Conservation (phyloP, 1,140 invertebrate species). For the Diuraphis noxia region DNA sequence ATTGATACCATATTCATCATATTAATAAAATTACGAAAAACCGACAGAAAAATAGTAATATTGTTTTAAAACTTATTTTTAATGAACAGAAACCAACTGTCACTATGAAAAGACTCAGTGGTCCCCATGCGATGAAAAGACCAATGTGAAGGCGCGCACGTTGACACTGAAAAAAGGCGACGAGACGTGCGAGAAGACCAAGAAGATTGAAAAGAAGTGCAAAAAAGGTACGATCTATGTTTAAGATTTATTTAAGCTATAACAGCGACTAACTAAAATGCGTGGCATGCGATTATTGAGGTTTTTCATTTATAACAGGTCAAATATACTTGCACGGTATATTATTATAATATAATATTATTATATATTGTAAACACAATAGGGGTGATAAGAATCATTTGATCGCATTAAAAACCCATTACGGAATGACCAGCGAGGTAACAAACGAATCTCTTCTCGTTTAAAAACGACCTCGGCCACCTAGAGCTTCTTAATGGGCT, state of each 20-base stretch:
- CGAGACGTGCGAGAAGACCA: slow-evolving; percentile 75
- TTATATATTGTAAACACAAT: background rate
- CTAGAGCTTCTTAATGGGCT: background rate
- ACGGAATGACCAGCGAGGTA: background rate
- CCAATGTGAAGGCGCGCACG: slow-evolving; percentile 76
- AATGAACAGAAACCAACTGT: slow-evolving; percentile 64
- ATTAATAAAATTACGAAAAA: background rate
- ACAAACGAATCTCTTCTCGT: slow-evolving; percentile 32
- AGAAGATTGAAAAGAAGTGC: slow-evolving; percentile 87
- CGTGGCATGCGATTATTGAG: background rate
- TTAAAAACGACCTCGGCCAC: background rate
- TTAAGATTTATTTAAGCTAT: background rate
- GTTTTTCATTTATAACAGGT: background rate
- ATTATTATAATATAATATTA: background rate
- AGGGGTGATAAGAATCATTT: background rate
- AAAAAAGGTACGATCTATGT: slow-evolving; percentile 77
- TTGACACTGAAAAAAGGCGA: slow-evolving; percentile 79
- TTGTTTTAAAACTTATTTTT: slow-evolving; percentile 2
- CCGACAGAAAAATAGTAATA: background rate
- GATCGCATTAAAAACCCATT: slow-evolving; percentile 23
- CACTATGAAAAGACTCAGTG: slow-evolving; percentile 81
- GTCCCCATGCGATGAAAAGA: slow-evolving; percentile 82
- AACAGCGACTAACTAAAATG: background rate
- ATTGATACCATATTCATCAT: background rate
- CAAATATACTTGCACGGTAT: background rate